Conservation (phyloP, 2,888 invertebrate genomes). For the Lepidonotus clava region DNA sequence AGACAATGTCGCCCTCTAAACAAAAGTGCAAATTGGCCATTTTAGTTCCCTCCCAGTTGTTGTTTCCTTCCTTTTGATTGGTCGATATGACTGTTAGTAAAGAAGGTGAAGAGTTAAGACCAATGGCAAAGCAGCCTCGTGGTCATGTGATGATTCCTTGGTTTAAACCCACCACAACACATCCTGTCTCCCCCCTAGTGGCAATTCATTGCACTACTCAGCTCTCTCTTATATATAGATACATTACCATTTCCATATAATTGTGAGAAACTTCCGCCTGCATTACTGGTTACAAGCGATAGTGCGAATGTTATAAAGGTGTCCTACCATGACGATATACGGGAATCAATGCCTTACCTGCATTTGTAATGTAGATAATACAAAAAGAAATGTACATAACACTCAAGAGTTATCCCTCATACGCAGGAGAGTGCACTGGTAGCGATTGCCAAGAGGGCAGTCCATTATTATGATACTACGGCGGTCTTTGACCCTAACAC, state of each 20-base stretch:
- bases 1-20: too few species aligned
- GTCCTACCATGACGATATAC: slow-evolving; percentile 17
- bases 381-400: slow-evolving; percentile 32
- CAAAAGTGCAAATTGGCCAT: too few species aligned
- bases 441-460: not conserved
- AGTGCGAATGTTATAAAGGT: slow-evolving; percentile 18
- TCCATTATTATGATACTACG: not conserved
- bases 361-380: slow-evolving; percentile 51
- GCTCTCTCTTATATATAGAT: slow-evolving; percentile 15
- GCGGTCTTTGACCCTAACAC: slow-evolving; percentile 19
- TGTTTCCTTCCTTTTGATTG: slow-evolving; percentile 44
- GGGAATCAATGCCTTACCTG: slow-evolving; percentile 48
- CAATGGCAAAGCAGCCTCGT: slow-evolving; percentile 12
- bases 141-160: slow-evolving; percentile 31
- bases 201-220: not conserved
- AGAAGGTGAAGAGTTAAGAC: too few species aligned
- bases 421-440: slow-evolving; percentile 22
- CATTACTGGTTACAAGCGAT: slow-evolving; percentile 21
- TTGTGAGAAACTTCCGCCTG: slow-evolving; percentile 15
- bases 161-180: too few species aligned
- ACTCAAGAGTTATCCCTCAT: not conserved
- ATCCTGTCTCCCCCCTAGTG: not conserved
- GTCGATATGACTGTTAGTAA: slow-evolving; percentile 28
- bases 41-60: slow-evolving; percentile 38
- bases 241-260: slow-evolving; percentile 51